Evolutionary conservation across 2,888 invertebrate genomes (phyloP).

Genomic region (Scaeva pyrastri): DNA sequence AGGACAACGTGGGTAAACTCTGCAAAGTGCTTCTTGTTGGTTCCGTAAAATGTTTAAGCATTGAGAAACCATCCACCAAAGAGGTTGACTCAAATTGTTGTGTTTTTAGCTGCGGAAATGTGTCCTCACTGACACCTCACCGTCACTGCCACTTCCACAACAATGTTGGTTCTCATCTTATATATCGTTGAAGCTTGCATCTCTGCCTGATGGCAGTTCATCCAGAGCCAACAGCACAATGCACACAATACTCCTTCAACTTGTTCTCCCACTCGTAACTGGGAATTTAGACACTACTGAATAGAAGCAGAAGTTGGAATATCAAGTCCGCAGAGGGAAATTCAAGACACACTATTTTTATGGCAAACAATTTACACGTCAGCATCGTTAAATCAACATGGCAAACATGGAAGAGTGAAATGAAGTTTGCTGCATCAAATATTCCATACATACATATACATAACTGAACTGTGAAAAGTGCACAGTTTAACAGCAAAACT

Average conservation of each 20-base stretch:
- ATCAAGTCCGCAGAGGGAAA: slow-evolving; percentile 47
- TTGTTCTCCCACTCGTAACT: slow-evolving; percentile 3
- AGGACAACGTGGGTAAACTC: slow-evolving; percentile 43
- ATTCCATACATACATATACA: not conserved
- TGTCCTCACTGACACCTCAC: slow-evolving; percentile 25
- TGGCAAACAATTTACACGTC: slow-evolving; percentile 67
- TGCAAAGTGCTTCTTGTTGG: slow-evolving; percentile 58
- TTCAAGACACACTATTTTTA: slow-evolving; percentile 57
- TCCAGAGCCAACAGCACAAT: not conserved
- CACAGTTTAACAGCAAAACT: slow-evolving; percentile 37
- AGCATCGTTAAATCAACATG: slow-evolving; percentile 69
- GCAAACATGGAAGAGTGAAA: slow-evolving; percentile 49
- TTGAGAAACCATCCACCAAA: slow-evolving; percentile 47
- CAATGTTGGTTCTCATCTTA: slow-evolving; percentile 9
- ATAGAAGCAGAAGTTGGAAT: slow-evolving; percentile 40
- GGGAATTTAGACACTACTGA: slow-evolving; percentile 43
- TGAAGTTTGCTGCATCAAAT: slow-evolving; percentile 2
- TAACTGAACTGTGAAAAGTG: not conserved
- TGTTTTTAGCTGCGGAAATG: slow-evolving; percentile 29
- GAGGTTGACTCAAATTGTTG: slow-evolving; percentile 52
- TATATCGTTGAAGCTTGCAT: not conserved
- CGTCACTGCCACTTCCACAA: slow-evolving; percentile 15
- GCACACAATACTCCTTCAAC: not conserved
- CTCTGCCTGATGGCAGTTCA: not conserved
- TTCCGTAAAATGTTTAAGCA: slow-evolving; percentile 51